Conservation (phyloP, 2,888 invertebrate species). For the Alentia gelatinosa region DNA sequence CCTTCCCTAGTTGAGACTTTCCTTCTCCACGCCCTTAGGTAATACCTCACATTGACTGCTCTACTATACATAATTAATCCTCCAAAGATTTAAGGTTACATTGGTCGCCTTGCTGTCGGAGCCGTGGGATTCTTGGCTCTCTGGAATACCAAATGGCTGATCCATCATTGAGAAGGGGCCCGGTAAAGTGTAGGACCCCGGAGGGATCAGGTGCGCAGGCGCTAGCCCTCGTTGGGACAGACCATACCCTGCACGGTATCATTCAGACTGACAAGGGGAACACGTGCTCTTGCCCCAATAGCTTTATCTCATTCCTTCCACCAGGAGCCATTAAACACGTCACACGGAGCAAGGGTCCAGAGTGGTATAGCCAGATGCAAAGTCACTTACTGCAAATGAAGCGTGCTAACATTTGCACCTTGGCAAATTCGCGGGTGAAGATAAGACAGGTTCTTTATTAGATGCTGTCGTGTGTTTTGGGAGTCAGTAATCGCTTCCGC, state of each 20-base stretch:
- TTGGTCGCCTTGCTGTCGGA: too few relatives aligned
- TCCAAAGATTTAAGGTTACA: background rate
- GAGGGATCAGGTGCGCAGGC: background rate
- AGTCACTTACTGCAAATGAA: background rate
- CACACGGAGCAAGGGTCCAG: background rate
- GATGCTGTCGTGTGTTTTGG: too few relatives aligned
- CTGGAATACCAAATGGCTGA: background rate
- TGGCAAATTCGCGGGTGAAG: background rate
- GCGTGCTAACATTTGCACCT: background rate
- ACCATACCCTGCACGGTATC: background rate
- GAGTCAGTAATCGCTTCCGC: too few relatives aligned
- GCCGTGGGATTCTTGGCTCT: background rate
- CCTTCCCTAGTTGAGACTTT: too few relatives aligned
- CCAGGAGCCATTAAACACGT: background rate
- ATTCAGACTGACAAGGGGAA: background rate
- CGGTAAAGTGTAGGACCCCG: background rate
- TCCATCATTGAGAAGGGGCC: background rate
- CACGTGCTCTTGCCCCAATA: background rate
- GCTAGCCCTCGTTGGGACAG: background rate
- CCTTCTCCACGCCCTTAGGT: background rate
- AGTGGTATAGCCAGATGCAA: background rate
- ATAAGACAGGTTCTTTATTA: too few relatives aligned
- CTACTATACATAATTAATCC: background rate
- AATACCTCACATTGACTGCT: background rate
- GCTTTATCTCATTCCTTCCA: background rate